These are phyloP conservation scores for Cepaea hortensis DNA, from an alignment of 2,888 invertebrate genomes.

Conservation along the genomic window DNA sequence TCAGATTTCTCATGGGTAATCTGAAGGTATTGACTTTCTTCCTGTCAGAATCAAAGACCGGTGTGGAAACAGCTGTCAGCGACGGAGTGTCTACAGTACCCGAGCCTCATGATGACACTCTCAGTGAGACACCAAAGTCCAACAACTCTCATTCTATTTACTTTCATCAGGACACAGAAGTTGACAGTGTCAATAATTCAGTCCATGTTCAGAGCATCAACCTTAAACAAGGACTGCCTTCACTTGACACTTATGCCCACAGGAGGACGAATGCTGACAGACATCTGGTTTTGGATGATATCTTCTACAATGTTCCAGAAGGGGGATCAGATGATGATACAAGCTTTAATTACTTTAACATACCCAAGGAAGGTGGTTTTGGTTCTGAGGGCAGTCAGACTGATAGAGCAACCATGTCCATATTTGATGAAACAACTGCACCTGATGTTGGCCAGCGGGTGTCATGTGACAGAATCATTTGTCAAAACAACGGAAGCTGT, in stretches of 20 bases:
- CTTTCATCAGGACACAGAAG: constrained; percentile 1
- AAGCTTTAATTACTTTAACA: constrained; percentile 16
- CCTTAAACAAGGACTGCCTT: constrained; percentile 30
- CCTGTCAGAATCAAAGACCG: constrained; percentile 8
- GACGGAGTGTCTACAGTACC: not conserved
- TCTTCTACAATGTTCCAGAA: constrained; percentile 43
- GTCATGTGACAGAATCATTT: constrained; percentile 60
- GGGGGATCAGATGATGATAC: constrained; percentile 22
- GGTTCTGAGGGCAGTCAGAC: not conserved
- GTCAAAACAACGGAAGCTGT: constrained; percentile 68
- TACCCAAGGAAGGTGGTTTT: constrained; percentile 24
- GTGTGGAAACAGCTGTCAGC: not conserved
- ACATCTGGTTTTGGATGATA: constrained; percentile 23
- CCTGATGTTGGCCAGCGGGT: not conserved
- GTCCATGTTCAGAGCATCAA: constrained; percentile 30
- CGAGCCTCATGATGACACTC: not conserved
- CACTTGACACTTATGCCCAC: constrained; percentile 21
- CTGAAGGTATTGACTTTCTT: not conserved
- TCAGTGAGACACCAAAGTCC: not conserved
- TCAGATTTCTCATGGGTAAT: not conserved
- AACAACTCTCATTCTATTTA: not conserved
- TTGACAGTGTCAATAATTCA: constrained; percentile 3
- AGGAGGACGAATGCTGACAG: constrained; percentile 22
- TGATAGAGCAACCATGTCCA: not conserved
- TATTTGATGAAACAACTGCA: not conserved